A percentile compares a stretch with the other conserved stretches of the same genome.
These are phyloP conservation scores for Brevimyrus niger DNA, from an alignment of 2,113 vertebrate genomes.

Conservation along the genomic window DNA sequence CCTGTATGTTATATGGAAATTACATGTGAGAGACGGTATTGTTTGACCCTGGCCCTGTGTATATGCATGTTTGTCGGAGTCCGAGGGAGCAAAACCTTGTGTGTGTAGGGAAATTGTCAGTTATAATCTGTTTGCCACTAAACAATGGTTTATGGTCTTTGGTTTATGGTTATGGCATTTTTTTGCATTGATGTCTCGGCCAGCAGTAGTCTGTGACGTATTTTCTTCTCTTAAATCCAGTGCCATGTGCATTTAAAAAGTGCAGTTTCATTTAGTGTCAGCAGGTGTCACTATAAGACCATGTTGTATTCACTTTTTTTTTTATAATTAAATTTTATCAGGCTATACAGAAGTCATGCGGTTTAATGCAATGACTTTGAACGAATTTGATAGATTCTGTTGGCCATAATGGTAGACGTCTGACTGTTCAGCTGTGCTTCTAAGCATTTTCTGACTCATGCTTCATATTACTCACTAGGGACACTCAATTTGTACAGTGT, in stretches of 20 bases:
- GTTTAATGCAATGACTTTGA: neutral
- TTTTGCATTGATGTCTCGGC: neutral
- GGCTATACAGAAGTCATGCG: neutral
- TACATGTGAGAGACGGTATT: neutral
- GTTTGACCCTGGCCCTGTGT: neutral
- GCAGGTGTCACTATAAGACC: neutral
- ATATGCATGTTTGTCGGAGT: neutral
- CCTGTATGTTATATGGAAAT: neutral
- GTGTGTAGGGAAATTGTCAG: neutral
- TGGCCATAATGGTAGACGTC: neutral
- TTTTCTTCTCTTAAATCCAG: neutral
- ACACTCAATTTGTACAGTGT: neutral
- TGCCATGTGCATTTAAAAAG: neutral
- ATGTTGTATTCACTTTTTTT: neutral
- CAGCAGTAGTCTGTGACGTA: neutral
- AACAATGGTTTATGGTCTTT: neutral
- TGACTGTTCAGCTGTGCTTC: neutral
- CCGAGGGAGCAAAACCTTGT: neutral
- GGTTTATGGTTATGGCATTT: neutral
- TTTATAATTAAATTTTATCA: neutral
- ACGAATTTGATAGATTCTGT: neutral
- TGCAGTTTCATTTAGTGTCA: neutral
- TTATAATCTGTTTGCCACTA: neutral
- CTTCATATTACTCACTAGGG: neutral
- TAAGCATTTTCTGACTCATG: neutral